Evolutionary conservation across 2,113 vertebrate species (phyloP).

Genomic region (Hypocryptadius cinnamomeus): DNA sequence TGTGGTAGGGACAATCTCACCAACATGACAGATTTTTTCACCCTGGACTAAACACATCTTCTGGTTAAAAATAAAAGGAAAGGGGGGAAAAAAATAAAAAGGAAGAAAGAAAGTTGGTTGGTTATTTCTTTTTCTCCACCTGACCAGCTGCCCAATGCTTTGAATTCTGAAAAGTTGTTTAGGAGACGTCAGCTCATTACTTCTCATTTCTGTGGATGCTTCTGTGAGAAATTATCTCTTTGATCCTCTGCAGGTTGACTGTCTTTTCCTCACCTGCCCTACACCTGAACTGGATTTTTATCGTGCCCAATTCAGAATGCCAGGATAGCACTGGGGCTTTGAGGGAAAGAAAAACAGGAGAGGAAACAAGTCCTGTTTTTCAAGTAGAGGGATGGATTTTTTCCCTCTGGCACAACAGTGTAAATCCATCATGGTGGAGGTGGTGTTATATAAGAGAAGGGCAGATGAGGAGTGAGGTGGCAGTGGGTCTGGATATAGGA

Average conservation of each 20-base stretch:
- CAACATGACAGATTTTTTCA: neutral
- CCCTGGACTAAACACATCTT: neutral
- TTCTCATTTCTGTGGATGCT: neutral
- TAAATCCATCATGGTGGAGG: neutral
- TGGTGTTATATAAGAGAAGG: neutral
- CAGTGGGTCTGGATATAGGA: neutral
- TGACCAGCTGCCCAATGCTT: constrained; percentile 4
- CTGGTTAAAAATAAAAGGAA: neutral
- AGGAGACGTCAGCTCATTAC: neutral
- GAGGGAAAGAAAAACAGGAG: neutral
- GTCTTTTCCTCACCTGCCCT: neutral
- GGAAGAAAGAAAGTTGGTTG: neutral
- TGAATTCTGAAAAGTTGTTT: neutral
- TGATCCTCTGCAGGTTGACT: neutral
- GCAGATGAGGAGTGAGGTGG: neutral
- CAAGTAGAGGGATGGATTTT: neutral
- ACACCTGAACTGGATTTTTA: neutral
- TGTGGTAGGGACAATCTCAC: neutral
- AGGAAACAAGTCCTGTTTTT: neutral
- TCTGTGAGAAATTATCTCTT: neutral
- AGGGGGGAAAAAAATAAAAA: neutral
- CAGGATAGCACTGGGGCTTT: neutral
- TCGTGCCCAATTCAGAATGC: neutral
- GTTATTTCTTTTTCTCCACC: neutral
- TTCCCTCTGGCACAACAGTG: rapidly evolving